Conservation (phyloP, 2,888 invertebrate genomes). For the Zhengitettix transpicula region DNA sequence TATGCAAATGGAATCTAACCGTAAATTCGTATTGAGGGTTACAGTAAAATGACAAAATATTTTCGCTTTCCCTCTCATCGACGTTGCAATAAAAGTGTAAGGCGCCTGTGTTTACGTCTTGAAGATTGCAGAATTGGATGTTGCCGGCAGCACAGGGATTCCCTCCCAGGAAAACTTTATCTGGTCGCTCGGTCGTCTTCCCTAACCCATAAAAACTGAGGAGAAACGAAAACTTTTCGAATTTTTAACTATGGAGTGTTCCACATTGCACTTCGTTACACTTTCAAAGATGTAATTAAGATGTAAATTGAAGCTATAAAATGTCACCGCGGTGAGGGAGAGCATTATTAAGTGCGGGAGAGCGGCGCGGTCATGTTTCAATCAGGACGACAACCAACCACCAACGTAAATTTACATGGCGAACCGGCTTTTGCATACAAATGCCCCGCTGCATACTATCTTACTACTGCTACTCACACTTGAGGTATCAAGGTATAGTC, state of each 20-base stretch:
- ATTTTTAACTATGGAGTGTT: neutral
- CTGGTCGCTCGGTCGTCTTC: too few relatives aligned
- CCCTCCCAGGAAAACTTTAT: too few relatives aligned
- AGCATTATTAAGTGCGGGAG: constrained; percentile 3
- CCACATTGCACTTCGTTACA: constrained; percentile 2
- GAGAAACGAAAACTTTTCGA: neutral
- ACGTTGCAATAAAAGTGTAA: too few relatives aligned
- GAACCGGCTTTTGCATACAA: constrained; percentile 7
- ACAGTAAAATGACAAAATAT: too few relatives aligned
- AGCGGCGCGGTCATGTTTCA: neutral
- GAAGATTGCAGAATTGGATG: too few relatives aligned
- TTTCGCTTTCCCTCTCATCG: too few relatives aligned
- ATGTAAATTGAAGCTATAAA: constrained; percentile 11
- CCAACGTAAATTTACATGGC: constrained; percentile 3
- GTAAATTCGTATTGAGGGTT: too few relatives aligned
- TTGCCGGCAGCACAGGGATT: too few relatives aligned
- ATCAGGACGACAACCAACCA: constrained; percentile 1
- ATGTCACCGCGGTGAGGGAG: constrained; percentile 8
- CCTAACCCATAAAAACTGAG: neutral
- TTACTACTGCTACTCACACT: too few relatives aligned
- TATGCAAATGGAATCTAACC: too few relatives aligned
- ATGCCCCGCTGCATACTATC: neutral
- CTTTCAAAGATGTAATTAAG: constrained; percentile 9
- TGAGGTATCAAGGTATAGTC: too few relatives aligned
- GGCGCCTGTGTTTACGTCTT: too few relatives aligned